Evolutionary conservation across 2,797 vertebrate genomes (phyloP).

Genomic region (Eidolon dupreanum): DNA sequence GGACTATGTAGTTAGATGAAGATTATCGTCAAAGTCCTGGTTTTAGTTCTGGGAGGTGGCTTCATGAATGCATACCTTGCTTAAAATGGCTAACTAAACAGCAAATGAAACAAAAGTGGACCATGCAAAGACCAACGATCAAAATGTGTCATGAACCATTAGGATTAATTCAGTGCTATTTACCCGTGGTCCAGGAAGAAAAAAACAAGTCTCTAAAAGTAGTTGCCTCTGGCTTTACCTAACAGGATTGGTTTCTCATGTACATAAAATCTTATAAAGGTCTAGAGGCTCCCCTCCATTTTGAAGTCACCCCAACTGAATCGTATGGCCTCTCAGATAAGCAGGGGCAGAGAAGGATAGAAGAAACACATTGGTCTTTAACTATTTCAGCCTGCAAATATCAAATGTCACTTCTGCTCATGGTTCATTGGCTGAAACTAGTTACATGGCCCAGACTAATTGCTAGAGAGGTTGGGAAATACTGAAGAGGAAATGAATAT

Average conservation of each 20-base stretch:
- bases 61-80: neutral
- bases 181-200: neutral
- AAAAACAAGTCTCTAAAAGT: neutral
- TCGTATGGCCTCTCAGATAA: neutral
- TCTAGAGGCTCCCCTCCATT: neutral
- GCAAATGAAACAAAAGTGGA: neutral
- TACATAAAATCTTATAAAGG: neutral
- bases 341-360: neutral
- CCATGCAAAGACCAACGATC: neutral
- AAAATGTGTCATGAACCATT: neutral
- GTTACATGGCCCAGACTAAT: neutral
- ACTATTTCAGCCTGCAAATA: neutral
- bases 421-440: neutral
- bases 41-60: neutral
- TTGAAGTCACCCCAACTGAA: neutral
- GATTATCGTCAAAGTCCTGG: neutral
- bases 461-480: neutral
- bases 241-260: neutral
- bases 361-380: neutral
- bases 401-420: neutral
- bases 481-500: neutral
- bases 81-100: neutral
- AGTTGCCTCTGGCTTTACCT: neutral
- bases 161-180: neutral
- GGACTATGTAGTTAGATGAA: neutral